Evolutionary conservation across 2,888 invertebrate genomes (phyloP), one percentile per base, ranked within the genome.

Genomic region (Seira musarum): DNA sequence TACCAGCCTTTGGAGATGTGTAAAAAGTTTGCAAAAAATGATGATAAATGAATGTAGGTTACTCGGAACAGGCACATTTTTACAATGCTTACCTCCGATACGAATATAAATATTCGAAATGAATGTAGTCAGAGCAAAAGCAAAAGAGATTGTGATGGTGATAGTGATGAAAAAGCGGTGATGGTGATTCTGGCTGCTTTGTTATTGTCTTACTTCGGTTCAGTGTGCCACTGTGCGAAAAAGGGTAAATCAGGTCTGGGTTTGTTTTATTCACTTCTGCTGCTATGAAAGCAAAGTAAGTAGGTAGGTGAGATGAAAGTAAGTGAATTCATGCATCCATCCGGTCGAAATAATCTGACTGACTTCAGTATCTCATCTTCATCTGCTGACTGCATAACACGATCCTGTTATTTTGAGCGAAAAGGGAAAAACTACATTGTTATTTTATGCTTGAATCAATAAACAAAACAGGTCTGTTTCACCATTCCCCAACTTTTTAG

Each of bases 361-460:
- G 40, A 40, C n/a, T n/a, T n/a, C n/a, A 13, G 40, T 8, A 49
- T 49, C 49, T 49, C 49, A 49, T 30, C 49, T n/a, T 49, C 49
- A n/a, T n/a, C 49, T 49, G 49, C 49, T 49, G 49, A 2, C 49
- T 49, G 49, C 17, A n/a, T 49, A 13, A 49, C 49, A 3, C 49
- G 49, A 13, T 49, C 6, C 49, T 49, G 17, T 49, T 49, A 13
- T 30, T 13, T 15, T 49, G 49, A 3, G 49, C 49, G 3, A n/a
- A n/a, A n/a, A n/a, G 49, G 49, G 22, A 40, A 57, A 17, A 35
- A 30, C 6, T 64, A 19, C 63, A 65, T 65, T 72, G 49, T 72
- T 72, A 71, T 46, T 65, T 72, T 53, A 72, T 65, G 53, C 72
- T 30, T 57, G 57, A 73, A 73, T 73, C 73, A 73, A 73, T 73